phyloP scores from a whole-genome alignment of 2,113 vertebrate genomes.

The Varanus salvator region DNA sequence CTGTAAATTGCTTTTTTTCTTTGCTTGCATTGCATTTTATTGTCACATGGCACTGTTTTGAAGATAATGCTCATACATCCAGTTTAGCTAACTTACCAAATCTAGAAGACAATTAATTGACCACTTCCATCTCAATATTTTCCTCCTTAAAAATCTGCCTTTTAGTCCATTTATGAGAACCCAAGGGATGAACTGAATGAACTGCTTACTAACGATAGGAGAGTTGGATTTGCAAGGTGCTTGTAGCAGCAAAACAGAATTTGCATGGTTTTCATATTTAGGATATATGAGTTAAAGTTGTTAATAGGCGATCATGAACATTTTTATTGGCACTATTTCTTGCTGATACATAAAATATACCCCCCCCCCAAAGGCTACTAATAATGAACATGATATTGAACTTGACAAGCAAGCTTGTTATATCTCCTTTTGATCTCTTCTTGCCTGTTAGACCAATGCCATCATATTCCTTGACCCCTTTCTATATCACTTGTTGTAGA shows the following conservation, averaged over 20 bases:
- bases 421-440: not conserved
- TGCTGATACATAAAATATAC: not conserved
- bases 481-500: not conserved
- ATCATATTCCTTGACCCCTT: not conserved
- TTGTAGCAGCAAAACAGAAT: not conserved
- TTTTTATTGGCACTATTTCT: not conserved
- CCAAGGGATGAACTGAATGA: not conserved
- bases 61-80: not conserved
- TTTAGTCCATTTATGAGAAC: not conserved
- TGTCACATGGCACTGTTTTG: not conserved
- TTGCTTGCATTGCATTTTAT: not conserved
- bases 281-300: not conserved
- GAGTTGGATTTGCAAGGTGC: not conserved
- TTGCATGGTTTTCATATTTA: not conserved
- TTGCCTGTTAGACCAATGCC: not conserved
- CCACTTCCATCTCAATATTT: not conserved
- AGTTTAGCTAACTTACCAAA: not conserved
- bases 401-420: not conserved
- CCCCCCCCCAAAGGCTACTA: not conserved
- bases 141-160: not conserved
- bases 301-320: not conserved
- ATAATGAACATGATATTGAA: not conserved
- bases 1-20: not conserved
- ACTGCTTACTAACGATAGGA: not conserved
- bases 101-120: not conserved